Evolutionary conservation across 1,140 invertebrate species (phyloP).

Genomic region (Aphidius ervi): DNA sequence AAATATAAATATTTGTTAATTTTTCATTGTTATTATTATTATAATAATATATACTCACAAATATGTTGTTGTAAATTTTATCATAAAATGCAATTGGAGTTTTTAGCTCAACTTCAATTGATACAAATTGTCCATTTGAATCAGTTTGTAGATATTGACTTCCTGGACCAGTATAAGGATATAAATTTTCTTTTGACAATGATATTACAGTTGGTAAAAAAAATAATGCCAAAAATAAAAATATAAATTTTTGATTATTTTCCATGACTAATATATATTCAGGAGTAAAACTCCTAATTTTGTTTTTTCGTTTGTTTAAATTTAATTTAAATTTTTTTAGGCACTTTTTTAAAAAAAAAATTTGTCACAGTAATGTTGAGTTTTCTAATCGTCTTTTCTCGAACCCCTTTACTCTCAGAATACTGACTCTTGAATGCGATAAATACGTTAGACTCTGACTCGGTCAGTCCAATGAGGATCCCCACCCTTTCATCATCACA

Average conservation of each 20-base stretch:
- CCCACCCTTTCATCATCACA: not conserved
- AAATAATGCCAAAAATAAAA: conserved; percentile 26
- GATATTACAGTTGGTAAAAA: conserved; percentile 26
- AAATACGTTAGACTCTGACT: conserved; percentile 35
- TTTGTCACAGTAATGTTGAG: not conserved
- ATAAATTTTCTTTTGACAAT: conserved; percentile 37
- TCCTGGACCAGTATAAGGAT: conserved; percentile 33
- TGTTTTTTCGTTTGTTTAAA: not conserved
- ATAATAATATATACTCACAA: conserved; percentile 60
- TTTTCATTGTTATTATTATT: not conserved
- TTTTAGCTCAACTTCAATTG: conserved; percentile 48
- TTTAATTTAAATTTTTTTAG: not conserved
- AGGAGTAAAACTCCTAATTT: not conserved
- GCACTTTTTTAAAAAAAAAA: not conserved
- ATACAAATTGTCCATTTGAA: conserved; percentile 45
- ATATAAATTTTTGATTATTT: conserved; percentile 23
- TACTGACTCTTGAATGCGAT: conserved; percentile 31
- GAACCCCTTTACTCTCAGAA: conserved; percentile 11
- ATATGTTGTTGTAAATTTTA: conserved; percentile 65
- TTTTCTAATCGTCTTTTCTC: conserved; percentile 13
- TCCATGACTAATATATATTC: too few relatives aligned
- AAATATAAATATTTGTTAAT: not conserved
- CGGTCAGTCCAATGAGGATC: not conserved
- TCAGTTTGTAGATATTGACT: conserved; percentile 31
- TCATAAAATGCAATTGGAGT: conserved; percentile 70